A percentile compares a stretch with the other conserved stretches of the same genome.
Evolutionary conservation across 2,797 vertebrate species (phyloP).

Genomic region (Danio albolineatus): DNA sequence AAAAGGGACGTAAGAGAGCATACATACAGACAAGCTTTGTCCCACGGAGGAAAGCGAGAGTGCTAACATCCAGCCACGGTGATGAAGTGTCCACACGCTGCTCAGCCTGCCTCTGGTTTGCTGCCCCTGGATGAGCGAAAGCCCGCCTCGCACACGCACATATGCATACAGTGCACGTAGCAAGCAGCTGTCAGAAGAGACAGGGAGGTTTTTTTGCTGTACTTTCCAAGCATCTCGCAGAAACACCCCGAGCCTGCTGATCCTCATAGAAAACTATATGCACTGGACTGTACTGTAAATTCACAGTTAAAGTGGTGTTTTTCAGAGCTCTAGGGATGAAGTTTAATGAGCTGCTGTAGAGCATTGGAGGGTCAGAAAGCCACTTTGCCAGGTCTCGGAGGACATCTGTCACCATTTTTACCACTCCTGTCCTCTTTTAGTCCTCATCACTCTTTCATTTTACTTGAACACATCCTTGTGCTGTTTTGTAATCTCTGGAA

Average conservation of each 20-base stretch:
- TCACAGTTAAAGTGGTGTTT: neutral
- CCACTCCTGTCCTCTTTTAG: neutral
- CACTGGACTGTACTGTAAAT: neutral
- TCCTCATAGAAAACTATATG: neutral
- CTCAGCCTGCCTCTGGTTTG: constrained; percentile 54
- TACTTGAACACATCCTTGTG: neutral
- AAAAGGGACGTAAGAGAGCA: constrained; percentile 16
- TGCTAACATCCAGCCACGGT: constrained; percentile 76
- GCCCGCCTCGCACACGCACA: constrained; percentile 36
- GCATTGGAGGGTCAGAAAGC: constrained; percentile 2
- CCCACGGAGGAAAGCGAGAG: constrained; percentile 75
- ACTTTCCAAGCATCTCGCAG: constrained; percentile 55
- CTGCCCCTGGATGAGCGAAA: constrained; percentile 50
- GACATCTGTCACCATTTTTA: neutral
- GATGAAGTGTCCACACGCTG: constrained; percentile 60
- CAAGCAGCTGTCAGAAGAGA: constrained; percentile 46
- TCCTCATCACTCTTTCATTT: neutral
- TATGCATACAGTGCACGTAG: constrained; percentile 38
- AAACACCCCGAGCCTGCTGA: neutral
- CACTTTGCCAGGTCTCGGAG: neutral
- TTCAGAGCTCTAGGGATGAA: neutral
- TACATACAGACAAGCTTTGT: constrained; percentile 81
- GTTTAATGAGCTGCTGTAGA: constrained; percentile 8
- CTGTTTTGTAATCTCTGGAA: neutral
- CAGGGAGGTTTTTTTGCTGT: constrained; percentile 36